Conservation (phyloP, 2,797 vertebrate genomes). For the Eremophila alpestris region DNA sequence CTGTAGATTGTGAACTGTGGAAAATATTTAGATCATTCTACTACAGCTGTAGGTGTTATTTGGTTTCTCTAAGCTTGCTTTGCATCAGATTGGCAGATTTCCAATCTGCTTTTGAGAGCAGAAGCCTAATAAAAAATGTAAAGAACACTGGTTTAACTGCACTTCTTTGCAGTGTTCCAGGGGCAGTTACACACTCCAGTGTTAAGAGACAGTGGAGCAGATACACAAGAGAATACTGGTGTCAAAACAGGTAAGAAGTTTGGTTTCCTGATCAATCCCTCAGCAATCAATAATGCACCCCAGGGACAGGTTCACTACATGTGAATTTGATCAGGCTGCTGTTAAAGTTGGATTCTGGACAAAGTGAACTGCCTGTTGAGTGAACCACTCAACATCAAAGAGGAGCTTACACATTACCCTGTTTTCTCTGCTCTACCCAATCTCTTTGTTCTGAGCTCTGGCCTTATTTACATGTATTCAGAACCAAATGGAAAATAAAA, state of each 20-base stretch:
- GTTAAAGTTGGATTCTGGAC: constrained; percentile 22
- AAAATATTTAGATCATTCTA: not conserved
- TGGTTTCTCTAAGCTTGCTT: not conserved
- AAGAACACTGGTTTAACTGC: not conserved
- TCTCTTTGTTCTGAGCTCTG: constrained; percentile 6
- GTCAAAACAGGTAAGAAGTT: not conserved
- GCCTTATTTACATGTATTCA: not conserved
- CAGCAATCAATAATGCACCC: not conserved
- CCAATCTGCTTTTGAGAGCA: constrained; percentile 16
- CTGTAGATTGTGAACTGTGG: not conserved
- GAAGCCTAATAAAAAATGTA: not conserved
- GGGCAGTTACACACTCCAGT: not conserved
- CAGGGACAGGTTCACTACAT: not conserved
- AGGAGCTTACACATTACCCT: not conserved
- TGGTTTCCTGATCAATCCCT: not conserved
- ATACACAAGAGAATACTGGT: not conserved
- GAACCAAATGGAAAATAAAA: not conserved
- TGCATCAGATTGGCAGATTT: constrained; percentile 29
- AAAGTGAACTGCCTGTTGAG: constrained; percentile 19
- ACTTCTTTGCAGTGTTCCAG: not conserved
- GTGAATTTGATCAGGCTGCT: constrained; percentile 26
- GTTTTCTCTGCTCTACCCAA: not conserved
- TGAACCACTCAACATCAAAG: not conserved
- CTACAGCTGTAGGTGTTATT: not conserved
- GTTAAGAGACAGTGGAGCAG: not conserved